Evolutionary conservation across 2,113 vertebrate species (phyloP), one percentile per base, ranked within the genome.

Genomic region (Progne subis): DNA sequence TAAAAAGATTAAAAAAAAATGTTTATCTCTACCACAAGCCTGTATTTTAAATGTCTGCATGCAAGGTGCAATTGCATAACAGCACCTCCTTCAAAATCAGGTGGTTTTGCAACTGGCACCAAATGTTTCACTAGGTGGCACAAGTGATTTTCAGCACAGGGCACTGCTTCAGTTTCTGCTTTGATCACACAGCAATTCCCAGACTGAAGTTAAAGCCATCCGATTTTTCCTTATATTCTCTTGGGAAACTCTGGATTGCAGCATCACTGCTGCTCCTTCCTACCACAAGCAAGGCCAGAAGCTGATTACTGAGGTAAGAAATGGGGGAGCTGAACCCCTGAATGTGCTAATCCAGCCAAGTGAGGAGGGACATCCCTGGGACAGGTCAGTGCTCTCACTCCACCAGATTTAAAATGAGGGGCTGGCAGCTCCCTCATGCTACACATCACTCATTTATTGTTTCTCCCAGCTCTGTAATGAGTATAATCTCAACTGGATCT

Each of bases 61-160:
- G 1, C 6, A 44, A 68, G 18, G 24, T 59, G 37, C 59, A 63
- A 28, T 70, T 77, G 26, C 43, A 1, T 6, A 78, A 43, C 24
- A 75, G 69, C 28, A 46, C 2, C n/a, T 78, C 68, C 59, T 88
- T 61, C 77, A 49, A n/a, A 44, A 47, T 25, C 2, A 68, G 1
- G 15, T 2, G 6, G n/a, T 3, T 91, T 23, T 57, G 72, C 49
- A 68, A 3, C 1, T 24, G 70, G 49, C 70, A 91, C 4, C 29
- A n/a, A 53, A 37, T 2, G 29, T 64, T 92, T 94, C 96, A 96
- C 95, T 92, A 95, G 95, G 69, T 97, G 96, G 96, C 96, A 97
- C 46, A 93, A 88, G 28, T 69, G 86, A 90, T 92, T 77, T 91
- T 55, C 47, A 94, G 26, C 77, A 60, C 13, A 53, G 82, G 18